Evolutionary conservation across 2,113 vertebrate genomes (phyloP), one percentile per base, ranked within the genome.

Genomic region (Ictalurus punctatus): DNA sequence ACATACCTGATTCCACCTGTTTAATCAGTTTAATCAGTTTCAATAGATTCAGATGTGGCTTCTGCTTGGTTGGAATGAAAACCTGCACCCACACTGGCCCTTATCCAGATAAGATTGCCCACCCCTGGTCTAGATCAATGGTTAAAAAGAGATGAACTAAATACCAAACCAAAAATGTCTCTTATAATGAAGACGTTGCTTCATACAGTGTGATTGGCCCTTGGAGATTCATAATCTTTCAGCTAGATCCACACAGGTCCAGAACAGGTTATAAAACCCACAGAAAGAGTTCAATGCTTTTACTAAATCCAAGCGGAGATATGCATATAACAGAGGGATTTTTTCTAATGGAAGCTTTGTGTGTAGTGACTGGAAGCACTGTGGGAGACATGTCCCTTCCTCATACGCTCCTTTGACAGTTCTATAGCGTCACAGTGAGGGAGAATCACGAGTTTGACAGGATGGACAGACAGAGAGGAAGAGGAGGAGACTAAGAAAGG

Each of bases 351-450:
- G 84, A 79, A 78, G 82, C 3, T 27, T 65, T 40, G 13, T 63
- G 87, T 85, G 63, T 83, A 71, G 65, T 86, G 69, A 79, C 52
- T 74, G 88, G 78, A 73, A 86, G 86, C 84, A 63, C 83, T 87
- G 81, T 71, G 52, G 37, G 17, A 71, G 67, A 90, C 89, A 88
- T 89, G 76, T 91, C 61, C 27, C 81, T 27, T 84, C 44, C 84
- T 79, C 78, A 88, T 58, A 83, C 59, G 59, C 59, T 81, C 37
- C 48, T 61, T 89, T 84, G 90, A 83, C 84, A 89, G 88, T 91
- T 92, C 86, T 88, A 88, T 84, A 80, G 89, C 90, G 86, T 90
- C 85, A 61, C 86, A 85, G 86, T 81, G 83, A 84, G 86, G 25
- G 54, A 71, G 44, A 58, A 23, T 85, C 6, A 25, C 84, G 44